Evolutionary conservation across 92 coral and sea anemone species (phyloP), one percentile per base, ranked within the genome.

Genomic region (Heliopora coerulea): DNA sequence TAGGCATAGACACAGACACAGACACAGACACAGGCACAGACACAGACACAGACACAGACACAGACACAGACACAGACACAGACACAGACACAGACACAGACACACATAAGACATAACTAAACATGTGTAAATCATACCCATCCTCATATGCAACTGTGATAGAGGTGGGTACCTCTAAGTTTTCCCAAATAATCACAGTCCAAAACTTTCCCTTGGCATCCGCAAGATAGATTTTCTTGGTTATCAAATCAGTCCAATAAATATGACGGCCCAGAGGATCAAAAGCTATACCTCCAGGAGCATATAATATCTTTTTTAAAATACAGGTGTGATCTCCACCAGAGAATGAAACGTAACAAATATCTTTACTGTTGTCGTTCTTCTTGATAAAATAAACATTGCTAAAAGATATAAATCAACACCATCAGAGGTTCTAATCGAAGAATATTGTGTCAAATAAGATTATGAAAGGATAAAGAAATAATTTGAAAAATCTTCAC

Each of bases 211-310:
- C 86, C 13, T 82, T 65, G 13, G 63, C 31, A 21, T 49, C 56
- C 30, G 86, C 72, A 23, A 82, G 81, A 50, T 82, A 78, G 19
- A 82, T 82, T 29, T 72, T 82, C 65, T 66, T 82, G 8, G 86
- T 82, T 8, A 62, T 40, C 24, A 65, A 56, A 42, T 82, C 86
- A 18, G 78, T 82, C 86, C 86, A 82, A 56, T 82, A 82, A 44
- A 82, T 20, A 19, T 82, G 49, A 19, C 59, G 72, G 21, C 81
- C 76, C 0, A 82, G 41, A 29, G 81, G 79, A 56, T 82, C 86
- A 19, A 74, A 49, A 10, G 86, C 81, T 24, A 82, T 63, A 26
- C 67, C 77, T 19, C 69, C 77, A 49, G 81, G 65, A 18, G 79
- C 63, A 33, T 39, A 57, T 14, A 70, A 28, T 35, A 70, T 54